Conservation (phyloP, 92 coral and sea anemone genomes). For the Paragorgia papillata region DNA sequence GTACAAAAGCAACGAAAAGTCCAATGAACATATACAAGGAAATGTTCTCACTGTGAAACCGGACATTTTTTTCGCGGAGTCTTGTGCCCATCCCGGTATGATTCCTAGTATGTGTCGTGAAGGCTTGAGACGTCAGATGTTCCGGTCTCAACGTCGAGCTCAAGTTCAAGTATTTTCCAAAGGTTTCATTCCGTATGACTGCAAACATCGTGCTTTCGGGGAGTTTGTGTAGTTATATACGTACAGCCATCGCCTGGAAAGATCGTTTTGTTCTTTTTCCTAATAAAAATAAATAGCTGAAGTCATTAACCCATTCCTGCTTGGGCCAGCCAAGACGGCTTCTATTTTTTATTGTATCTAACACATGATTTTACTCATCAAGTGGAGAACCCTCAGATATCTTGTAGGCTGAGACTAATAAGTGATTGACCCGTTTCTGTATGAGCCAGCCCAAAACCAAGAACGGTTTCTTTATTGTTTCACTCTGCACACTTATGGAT, state of each 20-base stretch:
- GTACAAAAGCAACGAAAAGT: conserved; percentile 86
- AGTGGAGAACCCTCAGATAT: no score
- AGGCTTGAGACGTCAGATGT: conserved; percentile 1
- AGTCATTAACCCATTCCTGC: no score
- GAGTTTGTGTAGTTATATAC: not conserved
- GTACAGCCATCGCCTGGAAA: not conserved
- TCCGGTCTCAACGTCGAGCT: conserved; percentile 10
- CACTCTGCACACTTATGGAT: no score
- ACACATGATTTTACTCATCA: no score
- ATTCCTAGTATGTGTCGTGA: conserved; percentile 4
- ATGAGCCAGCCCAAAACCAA: no score
- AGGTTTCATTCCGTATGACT: conserved; percentile 14
- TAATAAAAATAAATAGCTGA: not conserved
- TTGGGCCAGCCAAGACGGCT: no score
- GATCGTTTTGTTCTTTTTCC: not conserved
- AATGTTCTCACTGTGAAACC: conserved; percentile 80
- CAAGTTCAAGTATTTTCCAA: conserved; percentile 9
- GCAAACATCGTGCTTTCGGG: conserved; percentile 3
- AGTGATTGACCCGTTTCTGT: no score
- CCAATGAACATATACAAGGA: conserved; percentile 98
- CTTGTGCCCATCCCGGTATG: conserved; percentile 25
- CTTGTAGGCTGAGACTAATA: no score
- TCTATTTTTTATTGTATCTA: no score
- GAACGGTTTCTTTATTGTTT: no score
- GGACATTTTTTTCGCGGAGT: conserved; percentile 28